Base-by-base conservation (phyloP, 2,113 vertebrate species). In the Archilochus colubris region DNA sequence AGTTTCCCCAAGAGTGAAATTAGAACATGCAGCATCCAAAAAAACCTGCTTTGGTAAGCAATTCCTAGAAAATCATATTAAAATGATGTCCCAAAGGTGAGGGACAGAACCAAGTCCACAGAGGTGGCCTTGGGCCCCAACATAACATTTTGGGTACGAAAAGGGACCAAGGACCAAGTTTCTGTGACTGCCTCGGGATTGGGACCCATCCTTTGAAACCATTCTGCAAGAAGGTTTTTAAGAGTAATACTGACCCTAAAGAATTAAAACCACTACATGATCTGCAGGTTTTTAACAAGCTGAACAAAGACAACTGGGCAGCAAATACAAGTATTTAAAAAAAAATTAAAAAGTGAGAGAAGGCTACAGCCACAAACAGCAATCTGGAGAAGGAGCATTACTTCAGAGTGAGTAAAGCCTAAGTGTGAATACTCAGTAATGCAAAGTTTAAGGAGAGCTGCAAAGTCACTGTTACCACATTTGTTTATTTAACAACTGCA, bases 401-500 rank as follows among this genome's bases (percentile, higher is more conserved):
- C 91, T 95, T 75, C 22, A 40, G 6, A 75, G 36, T 7, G n/a
- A 61, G 44, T 27, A 43, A 55, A 68, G 73, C 57, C 38, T 76
- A 51, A 68, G 58, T 18, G 21, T 5, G 8, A 88, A 46, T 16
- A 58, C 85, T 88, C 69, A 28, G 59, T 28, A 91, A 79, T 27
- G 55, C 64, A 31, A 17, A 14, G 81, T 38, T 74, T 74, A 91
- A 97, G 79, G 62, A 95, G n/a, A 61, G 7, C 21, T 91, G 80
- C 90, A 62, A 85, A 82, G 82, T 82, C 96, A 89, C 83, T 80
- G 90, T 97, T 95, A 97, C 15, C 91, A 97, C 9, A 7, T 97
- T 53, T 23, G 21, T 94, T 97, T 97, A 97, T 97, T 96, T 88
- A 97, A 95, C 94, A 97, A 83, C 91, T 92, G 93, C 92, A 96